A percentile compares a stretch with the other conserved stretches of the same genome.
Evolutionary conservation across 2,797 vertebrate genomes (phyloP).

Genomic region (Acanthornis magna): DNA sequence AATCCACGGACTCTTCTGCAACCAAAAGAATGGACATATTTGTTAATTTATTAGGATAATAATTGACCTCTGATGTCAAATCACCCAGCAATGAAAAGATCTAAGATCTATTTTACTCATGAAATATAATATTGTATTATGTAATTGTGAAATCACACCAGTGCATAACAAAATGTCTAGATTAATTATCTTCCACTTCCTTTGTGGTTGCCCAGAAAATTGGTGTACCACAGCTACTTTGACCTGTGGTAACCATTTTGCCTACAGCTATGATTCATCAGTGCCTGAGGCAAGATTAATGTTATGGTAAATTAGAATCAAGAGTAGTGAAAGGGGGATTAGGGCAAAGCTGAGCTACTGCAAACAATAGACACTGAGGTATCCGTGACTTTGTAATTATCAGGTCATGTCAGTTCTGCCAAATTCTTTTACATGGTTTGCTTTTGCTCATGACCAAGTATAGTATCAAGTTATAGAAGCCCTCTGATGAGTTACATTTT

Average conservation of each 20-base stretch:
- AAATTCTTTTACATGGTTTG: neutral
- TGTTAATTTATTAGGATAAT: constrained; percentile 9
- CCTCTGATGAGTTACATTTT: neutral
- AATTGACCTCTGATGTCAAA: neutral
- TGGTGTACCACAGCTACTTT: neutral
- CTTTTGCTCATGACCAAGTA: neutral
- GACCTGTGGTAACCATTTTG: constrained; percentile 1
- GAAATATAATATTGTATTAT: neutral
- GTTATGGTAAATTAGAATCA: neutral
- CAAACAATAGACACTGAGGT: neutral
- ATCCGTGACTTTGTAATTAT: neutral
- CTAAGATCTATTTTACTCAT: neutral
- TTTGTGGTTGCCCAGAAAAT: constrained; percentile 13
- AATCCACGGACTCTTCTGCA: neutral
- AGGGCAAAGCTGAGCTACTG: neutral
- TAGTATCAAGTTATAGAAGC: neutral
- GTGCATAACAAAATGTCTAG: neutral
- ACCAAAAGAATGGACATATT: neutral
- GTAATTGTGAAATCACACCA: constrained; percentile 8
- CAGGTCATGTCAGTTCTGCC: neutral
- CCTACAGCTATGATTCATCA: neutral
- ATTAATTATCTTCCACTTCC: constrained; percentile 1
- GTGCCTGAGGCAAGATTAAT: neutral
- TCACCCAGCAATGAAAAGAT: neutral
- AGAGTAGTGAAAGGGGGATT: neutral